Evolutionary conservation across 2,888 invertebrate species (phyloP).

Genomic region (Drosophila nr. medialis): DNA sequence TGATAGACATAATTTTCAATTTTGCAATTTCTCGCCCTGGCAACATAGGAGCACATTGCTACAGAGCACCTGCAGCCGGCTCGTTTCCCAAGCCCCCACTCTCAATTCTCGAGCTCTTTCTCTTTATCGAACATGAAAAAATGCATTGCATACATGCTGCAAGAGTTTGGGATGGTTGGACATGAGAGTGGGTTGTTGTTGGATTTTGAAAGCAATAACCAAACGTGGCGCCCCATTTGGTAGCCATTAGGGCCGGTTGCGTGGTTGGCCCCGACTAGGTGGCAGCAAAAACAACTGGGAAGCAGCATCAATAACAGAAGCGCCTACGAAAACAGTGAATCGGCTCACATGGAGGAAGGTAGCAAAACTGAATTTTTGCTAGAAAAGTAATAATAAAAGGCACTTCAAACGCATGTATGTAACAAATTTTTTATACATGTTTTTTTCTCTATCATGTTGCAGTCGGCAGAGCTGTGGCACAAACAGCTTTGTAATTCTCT

Average conservation of each 20-base stretch:
- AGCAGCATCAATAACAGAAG: conserved; percentile 38
- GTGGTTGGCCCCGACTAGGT: conserved; percentile 11
- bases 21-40: conserved; percentile 70
- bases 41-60: conserved; percentile 5
- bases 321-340: conserved; percentile 33
- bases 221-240: conserved; percentile 67
- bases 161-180: neutral
- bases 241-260: conserved; percentile 62
- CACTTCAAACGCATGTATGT: conserved; percentile 43
- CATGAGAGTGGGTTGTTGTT: neutral
- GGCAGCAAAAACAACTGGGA: conserved; percentile 38
- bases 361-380: conserved; percentile 15
- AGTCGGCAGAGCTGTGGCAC: conserved; percentile 19
- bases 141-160: conserved; percentile 55
- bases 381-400: conserved; percentile 48
- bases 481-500: conserved; percentile 49
- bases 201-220: conserved; percentile 31
- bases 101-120: conserved; percentile 46
- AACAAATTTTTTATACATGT: conserved; percentile 20
- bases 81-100: conserved; percentile 5
- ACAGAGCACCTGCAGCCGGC: conserved; percentile 38
- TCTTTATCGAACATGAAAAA: conserved; percentile 77
- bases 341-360: conserved; percentile 6
- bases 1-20: conserved; percentile 78
- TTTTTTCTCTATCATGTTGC: conserved; percentile 1